These are phyloP conservation scores for Synergus umbraculus DNA, from an alignment of 2,888 invertebrate species.

Conservation along the genomic window DNA sequence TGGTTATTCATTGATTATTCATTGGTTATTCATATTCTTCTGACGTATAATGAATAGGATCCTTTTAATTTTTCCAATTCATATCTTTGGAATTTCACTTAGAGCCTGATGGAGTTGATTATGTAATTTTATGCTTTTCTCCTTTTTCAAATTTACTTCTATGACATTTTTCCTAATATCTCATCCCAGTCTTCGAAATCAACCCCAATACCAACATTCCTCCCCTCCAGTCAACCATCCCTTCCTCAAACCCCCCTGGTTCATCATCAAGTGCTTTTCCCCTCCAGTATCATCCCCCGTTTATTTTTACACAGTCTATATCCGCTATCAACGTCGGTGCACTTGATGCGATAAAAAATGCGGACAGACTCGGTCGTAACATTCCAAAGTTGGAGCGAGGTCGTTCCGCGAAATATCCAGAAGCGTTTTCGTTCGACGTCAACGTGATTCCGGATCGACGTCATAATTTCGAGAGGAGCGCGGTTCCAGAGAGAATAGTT, in stretches of 20 bases:
- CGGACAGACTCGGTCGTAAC: constrained; percentile 9
- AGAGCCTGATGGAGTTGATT: too few relatives aligned
- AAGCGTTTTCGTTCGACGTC: constrained; percentile 63
- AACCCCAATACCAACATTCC: too few relatives aligned
- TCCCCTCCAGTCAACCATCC: not conserved
- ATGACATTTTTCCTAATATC: too few relatives aligned
- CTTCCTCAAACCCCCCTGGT: not conserved
- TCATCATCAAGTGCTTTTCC: not conserved
- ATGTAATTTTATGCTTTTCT: too few relatives aligned
- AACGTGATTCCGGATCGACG: constrained; percentile 68
- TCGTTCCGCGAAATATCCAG: constrained; percentile 59
- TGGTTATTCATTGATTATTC: not conserved
- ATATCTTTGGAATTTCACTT: too few relatives aligned
- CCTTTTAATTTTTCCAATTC: too few relatives aligned
- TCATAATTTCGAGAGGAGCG: constrained; percentile 68
- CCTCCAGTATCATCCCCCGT: constrained; percentile 5
- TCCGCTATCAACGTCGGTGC: not conserved
- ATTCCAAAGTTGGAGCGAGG: constrained; percentile 53
- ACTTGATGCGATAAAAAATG: constrained; percentile 7
- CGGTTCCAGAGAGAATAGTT: constrained; percentile 55
- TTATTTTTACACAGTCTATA: constrained; percentile 11
- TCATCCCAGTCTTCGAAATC: too few relatives aligned
- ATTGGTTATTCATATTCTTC: not conserved
- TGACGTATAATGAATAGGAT: not conserved
- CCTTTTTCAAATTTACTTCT: too few relatives aligned